Percentiles rank a stretch among this genome's conserved stretches.
Conservation (phyloP, 1,140 invertebrate species). For the Melipona quadrifasciata region DNA sequence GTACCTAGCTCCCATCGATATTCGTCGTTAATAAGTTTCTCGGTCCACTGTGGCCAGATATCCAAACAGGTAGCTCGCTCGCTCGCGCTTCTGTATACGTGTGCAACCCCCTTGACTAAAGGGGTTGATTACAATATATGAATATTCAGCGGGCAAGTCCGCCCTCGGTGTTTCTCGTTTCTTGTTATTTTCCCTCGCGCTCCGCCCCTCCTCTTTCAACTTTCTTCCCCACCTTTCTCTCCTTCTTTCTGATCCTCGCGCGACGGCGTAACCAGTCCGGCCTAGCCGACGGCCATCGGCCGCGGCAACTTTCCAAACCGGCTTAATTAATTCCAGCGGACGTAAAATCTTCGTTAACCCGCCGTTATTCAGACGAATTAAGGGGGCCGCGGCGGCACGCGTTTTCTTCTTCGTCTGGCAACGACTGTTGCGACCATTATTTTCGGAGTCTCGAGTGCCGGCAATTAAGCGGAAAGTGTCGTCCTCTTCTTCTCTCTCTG, state of each 20-base stretch:
- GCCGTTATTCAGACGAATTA: constrained; percentile 72
- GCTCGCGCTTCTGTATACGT: constrained; percentile 6
- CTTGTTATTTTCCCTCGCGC: constrained; percentile 5
- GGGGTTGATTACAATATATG: constrained; percentile 81
- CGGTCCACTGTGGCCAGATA: constrained; percentile 11
- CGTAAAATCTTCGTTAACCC: constrained; percentile 75
- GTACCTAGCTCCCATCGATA: not conserved
- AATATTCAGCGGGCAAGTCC: constrained; percentile 77
- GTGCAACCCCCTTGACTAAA: constrained; percentile 61
- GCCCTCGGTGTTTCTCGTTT: constrained; percentile 49
- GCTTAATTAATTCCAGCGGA: constrained; percentile 75
- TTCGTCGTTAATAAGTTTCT: constrained; percentile 42
- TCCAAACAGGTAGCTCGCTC: constrained; percentile 31
- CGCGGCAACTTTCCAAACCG: constrained; percentile 64
- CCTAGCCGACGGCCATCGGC: constrained; percentile 15
- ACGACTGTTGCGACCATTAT: constrained; percentile 36
- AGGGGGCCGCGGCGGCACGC: constrained; percentile 36
- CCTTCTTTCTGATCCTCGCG: constrained; percentile 48
- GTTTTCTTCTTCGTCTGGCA: not conserved
- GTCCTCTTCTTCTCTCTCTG: too few species aligned
- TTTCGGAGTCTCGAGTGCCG: constrained; percentile 4
- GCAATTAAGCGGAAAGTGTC: constrained; percentile 21
- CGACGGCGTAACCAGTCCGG: constrained; percentile 34
- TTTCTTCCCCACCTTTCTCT: constrained; percentile 23
- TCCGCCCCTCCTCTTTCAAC: too few species aligned